Evolutionary conservation across 1,140 invertebrate species (phyloP).

Genomic region (Drosophila bocki): DNA sequence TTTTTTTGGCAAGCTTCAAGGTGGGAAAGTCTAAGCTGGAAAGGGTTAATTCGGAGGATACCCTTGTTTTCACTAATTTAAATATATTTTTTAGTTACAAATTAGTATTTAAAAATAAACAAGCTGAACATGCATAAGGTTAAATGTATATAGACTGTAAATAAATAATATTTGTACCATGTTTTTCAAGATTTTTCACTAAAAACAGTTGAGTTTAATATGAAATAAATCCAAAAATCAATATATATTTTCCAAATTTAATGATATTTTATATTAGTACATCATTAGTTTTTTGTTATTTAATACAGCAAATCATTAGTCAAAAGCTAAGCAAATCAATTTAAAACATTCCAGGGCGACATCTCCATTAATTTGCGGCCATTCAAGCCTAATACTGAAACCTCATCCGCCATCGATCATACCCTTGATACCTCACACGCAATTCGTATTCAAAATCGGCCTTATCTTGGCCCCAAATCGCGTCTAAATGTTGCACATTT

Average conservation of each 20-base stretch:
- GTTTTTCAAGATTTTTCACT: background rate
- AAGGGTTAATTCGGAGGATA: background rate
- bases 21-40: conserved; percentile 1
- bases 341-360: conserved; percentile 22
- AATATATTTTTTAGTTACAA: background rate
- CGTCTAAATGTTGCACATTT: conserved; percentile 83
- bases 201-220: background rate
- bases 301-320: conserved; percentile 7
- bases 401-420: conserved; percentile 31
- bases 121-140: background rate
- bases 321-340: conserved; percentile 3
- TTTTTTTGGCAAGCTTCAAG: conserved; percentile 35
- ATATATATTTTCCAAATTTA: no score
- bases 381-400: conserved; percentile 22
- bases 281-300: background rate
- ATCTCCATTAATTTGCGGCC: conserved; percentile 29
- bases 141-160: no score
- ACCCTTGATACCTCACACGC: conserved; percentile 50
- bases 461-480: conserved; percentile 82
- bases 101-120: background rate
- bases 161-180: no score
- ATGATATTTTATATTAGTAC: background rate
- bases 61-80: conserved; percentile 7
- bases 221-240: background rate
- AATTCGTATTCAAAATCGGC: conserved; percentile 35